Base-by-base conservation (phyloP, 2,113 vertebrate genomes). In the Varanus salvator region DNA sequence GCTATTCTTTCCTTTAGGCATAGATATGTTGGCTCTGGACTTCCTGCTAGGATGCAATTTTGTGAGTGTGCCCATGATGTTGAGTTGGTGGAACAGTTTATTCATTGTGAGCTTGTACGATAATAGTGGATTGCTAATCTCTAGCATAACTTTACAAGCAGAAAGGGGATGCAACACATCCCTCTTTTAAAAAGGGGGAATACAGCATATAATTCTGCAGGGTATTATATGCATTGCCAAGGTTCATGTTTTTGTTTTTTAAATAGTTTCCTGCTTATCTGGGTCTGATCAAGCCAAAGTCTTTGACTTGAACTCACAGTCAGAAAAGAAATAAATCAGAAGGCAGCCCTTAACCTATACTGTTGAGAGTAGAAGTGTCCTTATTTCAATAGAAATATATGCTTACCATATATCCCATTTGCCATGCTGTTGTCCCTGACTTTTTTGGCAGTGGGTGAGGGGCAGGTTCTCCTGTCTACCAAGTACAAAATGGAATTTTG, bases 1-100 rank as follows among this genome's bases (percentile, higher is more conserved):
- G 80, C 91, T 64, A 80, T 85, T 17, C 6, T 71, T 7, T 60
- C 38, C 15, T 14, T 78, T 75, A 50, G 71, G 8, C 75, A 85
- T 25, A n/a, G 23, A 14, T 12, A 12, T 78, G 76, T 91, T 75
- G 78, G 14, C 80, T 38, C 17, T 50, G 5, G 9, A 0, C 0
- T 8, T 69, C 19, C 25, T 29, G 29, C 38, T 17, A 14, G 15
- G 0, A 44, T 31, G 66, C 3, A 50, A 27, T 85, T 71, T 69
- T 52, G 15, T 7, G 52, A 50, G 68, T 14, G 21, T n/a, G 57
- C 2, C 15, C 52, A n/a, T 25, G 69, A 17, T 27, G 31, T 29
- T 15, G 68, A 8, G 50, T 34, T 85, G 66, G 15, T 71, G 83
- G 27, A 71, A 71, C 66, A 50, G 23, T 84, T 11, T 23, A 68